A percentile compares a stretch with the other conserved stretches of the same genome.
These are phyloP conservation scores for Palaemon carinicauda DNA, from an alignment of 1,140 invertebrate genomes.

Conservation along the genomic window DNA sequence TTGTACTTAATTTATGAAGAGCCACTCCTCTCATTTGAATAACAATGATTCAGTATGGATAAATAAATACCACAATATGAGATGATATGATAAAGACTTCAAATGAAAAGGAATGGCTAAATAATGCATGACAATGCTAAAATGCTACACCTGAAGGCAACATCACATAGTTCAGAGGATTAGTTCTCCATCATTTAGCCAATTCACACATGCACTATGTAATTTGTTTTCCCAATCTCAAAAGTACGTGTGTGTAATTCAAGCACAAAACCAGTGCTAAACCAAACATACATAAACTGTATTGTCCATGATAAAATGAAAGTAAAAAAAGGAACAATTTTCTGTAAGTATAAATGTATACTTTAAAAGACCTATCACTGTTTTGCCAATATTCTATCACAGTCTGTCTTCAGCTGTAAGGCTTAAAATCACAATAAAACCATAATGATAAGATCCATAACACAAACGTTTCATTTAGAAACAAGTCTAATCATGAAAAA, in stretches of 20 bases:
- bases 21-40: slow-evolving; percentile 16
- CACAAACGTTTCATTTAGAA: slow-evolving; percentile 16
- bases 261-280: too few relatives aligned
- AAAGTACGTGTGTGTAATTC: too few relatives aligned
- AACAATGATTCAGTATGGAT: slow-evolving; percentile 40
- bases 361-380: slow-evolving; percentile 15
- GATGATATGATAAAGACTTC: slow-evolving; percentile 36
- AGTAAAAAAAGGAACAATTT: neutral
- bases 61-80: slow-evolving; percentile 52
- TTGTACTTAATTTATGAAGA: neutral
- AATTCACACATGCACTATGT: neutral
- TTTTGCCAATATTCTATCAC: slow-evolving; percentile 47
- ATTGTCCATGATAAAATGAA: neutral
- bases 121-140: too few relatives aligned
- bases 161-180: too few relatives aligned
- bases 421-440: slow-evolving; percentile 52
- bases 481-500: slow-evolving; percentile 18
- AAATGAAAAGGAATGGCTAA: slow-evolving; percentile 32
- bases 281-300: too few relatives aligned
- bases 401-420: slow-evolving; percentile 50
- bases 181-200: too few relatives aligned
- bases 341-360: neutral
- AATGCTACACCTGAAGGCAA: too few relatives aligned
- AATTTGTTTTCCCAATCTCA: neutral
- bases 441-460: slow-evolving; percentile 32